Evolutionary conservation across 2,888 invertebrate species (phyloP), one percentile per base, ranked within the genome.

Genomic region (Halictus quadricinctus): DNA sequence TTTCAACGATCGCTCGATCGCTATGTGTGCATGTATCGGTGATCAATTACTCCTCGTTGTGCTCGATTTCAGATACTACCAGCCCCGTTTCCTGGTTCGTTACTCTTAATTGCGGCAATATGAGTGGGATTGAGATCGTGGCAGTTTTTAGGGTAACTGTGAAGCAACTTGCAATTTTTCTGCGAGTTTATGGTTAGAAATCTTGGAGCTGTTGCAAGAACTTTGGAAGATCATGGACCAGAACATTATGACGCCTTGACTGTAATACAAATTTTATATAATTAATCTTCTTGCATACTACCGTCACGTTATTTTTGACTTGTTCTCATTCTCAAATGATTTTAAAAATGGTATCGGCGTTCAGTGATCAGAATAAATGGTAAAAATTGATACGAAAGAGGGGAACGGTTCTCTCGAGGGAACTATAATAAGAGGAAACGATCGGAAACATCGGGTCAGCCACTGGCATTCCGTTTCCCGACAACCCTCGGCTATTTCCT

Each of bases 401-500:
- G 18, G 18, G 50, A 50, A 50, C 6, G 50, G 6, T 18, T 50
- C 6, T 3, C n/a, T 58, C 58, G 10, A 58, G 58, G 58, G 21
- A 58, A n/a, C 3, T n/a, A 12, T 58, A n/a, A 58, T n/a, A 50
- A 50, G 60, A 60, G 60, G 60, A 60, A 60, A 72, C 25, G n/a
- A 7, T 54, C 50, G 75, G 15, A 70, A 6, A 43, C 36, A 66
- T 18, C 8, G 66, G 66, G 66, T 36, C 8, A 66, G 66, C 36
- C 41, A 6, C 54, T 18, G n/a, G 41, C 69, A 70, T 76, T 73
- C 73, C 75, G 41, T 58, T 46, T 29, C 46, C 15, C 54, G 74
- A 50, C 74, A n/a, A n/a, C 25, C 25, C 41, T 48, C 76, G 36
- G 66, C 21, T 36, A 66, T 25, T 64, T 76, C 64, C 76, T 46